Percentiles rank a stretch among this genome's conserved stretches.
phyloP scores from a whole-genome alignment of 2,113 vertebrate species.

The Ursus arctos region DNA sequence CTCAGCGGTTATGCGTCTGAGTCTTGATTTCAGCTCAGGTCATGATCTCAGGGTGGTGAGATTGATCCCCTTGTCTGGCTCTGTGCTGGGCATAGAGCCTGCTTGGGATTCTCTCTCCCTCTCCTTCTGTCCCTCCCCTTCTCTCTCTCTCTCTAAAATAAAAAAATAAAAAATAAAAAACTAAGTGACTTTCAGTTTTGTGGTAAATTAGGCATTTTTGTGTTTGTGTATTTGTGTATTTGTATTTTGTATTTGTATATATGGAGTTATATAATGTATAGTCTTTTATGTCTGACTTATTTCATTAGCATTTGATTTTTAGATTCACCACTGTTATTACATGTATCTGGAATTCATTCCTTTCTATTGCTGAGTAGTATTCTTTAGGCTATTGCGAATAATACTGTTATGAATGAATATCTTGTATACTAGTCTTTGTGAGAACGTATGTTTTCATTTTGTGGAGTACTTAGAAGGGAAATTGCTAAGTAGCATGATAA shows the following conservation, averaged over 20 bases:
- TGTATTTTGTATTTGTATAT: not conserved
- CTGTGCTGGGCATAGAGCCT: not conserved
- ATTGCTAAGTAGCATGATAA: not conserved
- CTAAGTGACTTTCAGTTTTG: not conserved
- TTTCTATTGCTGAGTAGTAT: conserved; percentile 33
- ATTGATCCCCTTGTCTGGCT: not conserved
- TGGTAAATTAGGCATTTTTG: not conserved
- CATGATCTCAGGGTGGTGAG: not conserved
- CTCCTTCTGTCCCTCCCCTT: not conserved
- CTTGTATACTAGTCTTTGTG: not conserved
- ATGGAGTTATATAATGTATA: not conserved
- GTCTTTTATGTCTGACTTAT: not conserved
- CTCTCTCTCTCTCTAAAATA: not conserved
- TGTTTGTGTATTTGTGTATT: not conserved
- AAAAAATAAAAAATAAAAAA: not conserved
- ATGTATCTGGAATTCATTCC: not conserved
- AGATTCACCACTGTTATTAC: not conserved
- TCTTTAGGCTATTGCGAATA: not conserved
- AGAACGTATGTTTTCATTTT: conserved; percentile 19
- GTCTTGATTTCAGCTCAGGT: not conserved
- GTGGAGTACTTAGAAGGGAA: conserved; percentile 6
- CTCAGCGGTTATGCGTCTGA: not conserved
- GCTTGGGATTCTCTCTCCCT: not conserved
- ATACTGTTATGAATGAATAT: conserved; percentile 12
- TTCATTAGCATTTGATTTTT: not conserved